phyloP scores from a whole-genome alignment of 2,113 vertebrate genomes.

The Macquaria ambigua region DNA sequence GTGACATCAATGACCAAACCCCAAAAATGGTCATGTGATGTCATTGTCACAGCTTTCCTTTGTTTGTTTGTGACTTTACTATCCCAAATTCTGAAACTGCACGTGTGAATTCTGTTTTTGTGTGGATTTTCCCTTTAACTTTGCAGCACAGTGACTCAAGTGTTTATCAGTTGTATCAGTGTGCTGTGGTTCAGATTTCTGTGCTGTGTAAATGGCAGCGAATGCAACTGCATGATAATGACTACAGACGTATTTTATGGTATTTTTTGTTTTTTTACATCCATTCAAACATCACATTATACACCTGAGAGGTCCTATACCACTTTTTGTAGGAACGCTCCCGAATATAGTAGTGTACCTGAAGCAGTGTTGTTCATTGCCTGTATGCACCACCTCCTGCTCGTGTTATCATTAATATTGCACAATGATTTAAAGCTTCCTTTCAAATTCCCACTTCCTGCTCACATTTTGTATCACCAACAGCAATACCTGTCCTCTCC shows the following conservation, averaged over 20 bases:
- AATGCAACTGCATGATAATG: constrained; percentile 65
- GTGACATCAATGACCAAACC: too few relatives aligned
- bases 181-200: constrained; percentile 26
- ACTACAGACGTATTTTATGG: constrained; percentile 18
- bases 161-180: constrained; percentile 25
- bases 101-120: constrained; percentile 23
- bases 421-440: constrained; percentile 7
- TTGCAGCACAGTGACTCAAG: constrained; percentile 11
- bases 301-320: not conserved
- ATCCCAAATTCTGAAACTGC: not conserved
- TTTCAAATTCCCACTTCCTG: constrained; percentile 5
- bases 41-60: not conserved
- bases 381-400: not conserved
- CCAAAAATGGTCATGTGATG: not conserved
- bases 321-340: constrained; percentile 3
- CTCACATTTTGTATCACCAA: constrained; percentile 18
- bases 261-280: constrained; percentile 25
- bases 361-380: not conserved
- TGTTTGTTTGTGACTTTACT: not conserved
- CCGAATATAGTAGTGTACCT: constrained; percentile 11
- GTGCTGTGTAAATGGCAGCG: constrained; percentile 38
- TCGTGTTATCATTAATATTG: not conserved
- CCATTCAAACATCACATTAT: not conserved
- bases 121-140: constrained; percentile 36
- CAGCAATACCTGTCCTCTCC: constrained; percentile 26